Conservation (phyloP, 2,113 vertebrate genomes). For the Ptilorrhoa leucosticta region DNA sequence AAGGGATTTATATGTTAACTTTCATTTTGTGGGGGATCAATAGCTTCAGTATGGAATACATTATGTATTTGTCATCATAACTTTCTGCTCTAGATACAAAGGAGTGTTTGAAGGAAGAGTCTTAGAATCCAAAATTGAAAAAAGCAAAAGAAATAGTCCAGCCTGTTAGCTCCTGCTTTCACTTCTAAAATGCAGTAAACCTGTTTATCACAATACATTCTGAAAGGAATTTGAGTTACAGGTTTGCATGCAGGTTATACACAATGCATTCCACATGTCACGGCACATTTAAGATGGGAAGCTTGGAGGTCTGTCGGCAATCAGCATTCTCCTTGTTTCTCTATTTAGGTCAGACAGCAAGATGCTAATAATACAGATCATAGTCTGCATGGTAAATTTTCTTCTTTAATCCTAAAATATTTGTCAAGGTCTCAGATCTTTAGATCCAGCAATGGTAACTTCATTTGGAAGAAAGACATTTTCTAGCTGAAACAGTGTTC, state of each 20-base stretch:
- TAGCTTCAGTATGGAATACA: background rate
- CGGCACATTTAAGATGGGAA: background rate
- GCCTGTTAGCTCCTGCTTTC: background rate
- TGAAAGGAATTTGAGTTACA: background rate
- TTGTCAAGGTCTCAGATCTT: conserved; percentile 9
- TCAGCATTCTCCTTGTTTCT: background rate
- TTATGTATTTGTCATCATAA: background rate
- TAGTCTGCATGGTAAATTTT: conserved; percentile 24
- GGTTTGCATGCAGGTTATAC: background rate
- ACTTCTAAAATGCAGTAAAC: background rate
- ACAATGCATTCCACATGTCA: background rate
- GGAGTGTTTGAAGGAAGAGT: background rate
- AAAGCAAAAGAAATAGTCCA: background rate
- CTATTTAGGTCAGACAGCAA: conserved; percentile 35
- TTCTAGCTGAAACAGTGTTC: background rate
- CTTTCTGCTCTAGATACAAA: background rate
- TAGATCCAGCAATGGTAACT: background rate
- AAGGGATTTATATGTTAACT: background rate
- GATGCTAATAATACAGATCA: conserved; percentile 13
- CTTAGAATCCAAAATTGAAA: background rate
- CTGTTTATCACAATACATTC: background rate
- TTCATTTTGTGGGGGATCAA: background rate
- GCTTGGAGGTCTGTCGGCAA: background rate
- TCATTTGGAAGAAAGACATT: background rate
- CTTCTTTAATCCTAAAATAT: conserved; percentile 35